Evolutionary conservation across 2,797 vertebrate species (phyloP), one percentile per base, ranked within the genome.

Genomic region (Hybognathus amarus): DNA sequence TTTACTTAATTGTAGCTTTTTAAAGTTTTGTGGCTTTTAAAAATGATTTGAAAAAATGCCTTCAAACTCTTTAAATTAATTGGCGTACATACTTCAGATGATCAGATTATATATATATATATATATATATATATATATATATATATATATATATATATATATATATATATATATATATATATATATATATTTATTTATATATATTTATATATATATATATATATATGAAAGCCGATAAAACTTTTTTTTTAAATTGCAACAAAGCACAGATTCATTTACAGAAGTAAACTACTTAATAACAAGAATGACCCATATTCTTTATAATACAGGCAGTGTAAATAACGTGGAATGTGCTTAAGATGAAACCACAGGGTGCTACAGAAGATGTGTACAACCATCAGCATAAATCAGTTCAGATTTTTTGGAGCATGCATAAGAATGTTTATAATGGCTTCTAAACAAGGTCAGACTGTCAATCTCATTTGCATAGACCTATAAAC

Each of bases 401-500:
- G 38, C 27, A 71, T 80, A 61, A 59, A 80, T 45, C 67, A 33
- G 18, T 61, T 69, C 17, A 45, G 30, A 71, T 61, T 71, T 24
- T 47, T 71, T 80, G 18, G 40, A 52, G 61, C 63, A 79, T 79
- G 63, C 67, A 80, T 80, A 78, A 61, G 61, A 73, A 79, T 50
- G 59, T 50, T 22, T 73, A 47, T 45, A 79, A 30, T 42, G 33
- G n/a, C 36, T 36, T 42, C 50, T 15, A 9, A 80, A 71, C 36
- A 70, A 30, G 68, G 52, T 36, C 64, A 79, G 66, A 27, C 22
- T 20, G 66, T 56, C 13, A 30, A 36, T 80, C 83, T 82, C 50
- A 82, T 82, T 82, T 82, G 42, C 79, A 85, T 54, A 36, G 36
- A 38, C 11, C 24, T 38, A 27, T n/a, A 50, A 8, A 63, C 64